phyloP scores from a whole-genome alignment of 2,888 invertebrate species.

The Aphidius colemani region DNA sequence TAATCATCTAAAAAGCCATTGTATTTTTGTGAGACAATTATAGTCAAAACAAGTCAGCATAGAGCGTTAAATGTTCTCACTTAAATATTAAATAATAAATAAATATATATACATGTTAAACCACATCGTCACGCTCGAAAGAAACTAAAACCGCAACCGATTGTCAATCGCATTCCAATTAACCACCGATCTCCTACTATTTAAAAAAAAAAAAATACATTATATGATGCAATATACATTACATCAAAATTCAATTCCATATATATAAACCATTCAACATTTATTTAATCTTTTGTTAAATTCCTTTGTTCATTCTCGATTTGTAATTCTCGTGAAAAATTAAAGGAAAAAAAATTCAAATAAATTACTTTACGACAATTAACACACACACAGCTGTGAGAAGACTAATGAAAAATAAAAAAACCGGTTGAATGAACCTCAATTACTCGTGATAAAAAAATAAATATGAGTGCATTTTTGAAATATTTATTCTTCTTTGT shows the following conservation, averaged over 20 bases:
- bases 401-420: neutral
- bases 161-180: constrained; percentile 23
- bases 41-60: too few relatives aligned
- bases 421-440: neutral
- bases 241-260: neutral
- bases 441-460: neutral
- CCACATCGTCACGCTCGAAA: constrained; percentile 24
- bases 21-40: too few relatives aligned
- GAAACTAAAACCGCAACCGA: neutral
- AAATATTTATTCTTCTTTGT: constrained; percentile 8
- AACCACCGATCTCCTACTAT: neutral
- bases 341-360: too few relatives aligned
- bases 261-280: neutral
- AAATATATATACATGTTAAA: too few relatives aligned
- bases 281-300: neutral
- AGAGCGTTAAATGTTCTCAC: too few relatives aligned
- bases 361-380: too few relatives aligned
- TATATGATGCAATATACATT: neutral
- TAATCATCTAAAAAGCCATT: too few relatives aligned
- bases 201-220: neutral
- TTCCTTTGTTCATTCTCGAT: too few relatives aligned
- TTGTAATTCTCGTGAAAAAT: too few relatives aligned
- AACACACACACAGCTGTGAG: too few relatives aligned
- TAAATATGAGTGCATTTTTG: neutral
- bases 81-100: too few relatives aligned